Evolutionary conservation across 2,797 vertebrate genomes (phyloP).

Genomic region (Brachymystax lenok): DNA sequence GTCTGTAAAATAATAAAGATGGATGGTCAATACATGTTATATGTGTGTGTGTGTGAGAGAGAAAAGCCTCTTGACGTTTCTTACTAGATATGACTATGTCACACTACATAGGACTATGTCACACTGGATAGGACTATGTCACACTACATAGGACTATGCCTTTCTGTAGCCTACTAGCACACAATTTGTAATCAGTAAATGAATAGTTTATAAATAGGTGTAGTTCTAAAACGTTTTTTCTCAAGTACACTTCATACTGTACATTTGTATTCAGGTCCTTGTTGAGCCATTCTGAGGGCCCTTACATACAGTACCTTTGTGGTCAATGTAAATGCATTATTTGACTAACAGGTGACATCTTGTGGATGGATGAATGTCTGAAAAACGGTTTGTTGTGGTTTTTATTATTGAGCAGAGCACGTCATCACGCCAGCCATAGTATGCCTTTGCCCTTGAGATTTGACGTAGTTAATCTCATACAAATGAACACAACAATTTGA

Average conservation of each 20-base stretch:
- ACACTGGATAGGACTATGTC: no score
- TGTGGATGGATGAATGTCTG: not conserved
- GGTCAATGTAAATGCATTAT: not conserved
- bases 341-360: not conserved
- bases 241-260: not conserved
- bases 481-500: not conserved
- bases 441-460: not conserved
- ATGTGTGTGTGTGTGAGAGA: not conserved
- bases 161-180: not conserved
- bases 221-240: not conserved
- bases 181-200: not conserved
- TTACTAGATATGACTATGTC: not conserved
- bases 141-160: no score
- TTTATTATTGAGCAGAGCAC: not conserved
- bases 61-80: not conserved
- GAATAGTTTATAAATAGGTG: not conserved
- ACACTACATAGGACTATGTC: no score
- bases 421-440: not conserved
- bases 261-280: not conserved
- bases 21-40: constrained; percentile 51
- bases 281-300: not conserved
- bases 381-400: not conserved
- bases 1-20: constrained; percentile 74
- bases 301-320: not conserved
- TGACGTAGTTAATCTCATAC: no score